Percentiles rank a stretch among this genome's conserved stretches.
These are phyloP conservation scores for Rattus rattus DNA, from an alignment of 2,113 vertebrate genomes.

Conservation along the genomic window DNA sequence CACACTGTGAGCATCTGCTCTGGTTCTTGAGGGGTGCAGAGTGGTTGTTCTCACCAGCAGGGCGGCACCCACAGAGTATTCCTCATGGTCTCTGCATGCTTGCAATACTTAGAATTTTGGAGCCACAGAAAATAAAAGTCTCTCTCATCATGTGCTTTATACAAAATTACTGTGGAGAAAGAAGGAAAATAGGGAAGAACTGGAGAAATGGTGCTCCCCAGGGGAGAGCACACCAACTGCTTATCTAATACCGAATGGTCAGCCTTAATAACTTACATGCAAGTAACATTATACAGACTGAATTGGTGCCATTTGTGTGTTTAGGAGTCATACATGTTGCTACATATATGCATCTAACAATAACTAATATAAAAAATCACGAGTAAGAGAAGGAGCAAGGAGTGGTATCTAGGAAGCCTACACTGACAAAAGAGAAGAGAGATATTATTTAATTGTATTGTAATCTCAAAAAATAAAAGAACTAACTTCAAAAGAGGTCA, in stretches of 20 bases:
- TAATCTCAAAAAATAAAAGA: background rate
- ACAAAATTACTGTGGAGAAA: background rate
- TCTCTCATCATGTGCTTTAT: background rate
- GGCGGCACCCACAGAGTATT: background rate
- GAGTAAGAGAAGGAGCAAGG: background rate
- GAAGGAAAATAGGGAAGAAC: background rate
- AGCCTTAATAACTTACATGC: background rate
- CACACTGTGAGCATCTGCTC: background rate
- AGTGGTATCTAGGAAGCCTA: background rate
- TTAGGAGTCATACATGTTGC: background rate
- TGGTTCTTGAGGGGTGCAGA: background rate
- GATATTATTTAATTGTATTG: background rate
- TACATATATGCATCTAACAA: background rate
- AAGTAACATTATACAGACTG: background rate
- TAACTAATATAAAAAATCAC: background rate
- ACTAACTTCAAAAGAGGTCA: background rate
- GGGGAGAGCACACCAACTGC: background rate
- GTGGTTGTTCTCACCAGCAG: background rate
- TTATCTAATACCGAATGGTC: background rate
- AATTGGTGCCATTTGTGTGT: background rate
- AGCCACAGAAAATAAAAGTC: background rate
- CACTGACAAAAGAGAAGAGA: background rate
- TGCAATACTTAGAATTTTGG: constrained; percentile 21
- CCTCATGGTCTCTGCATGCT: background rate
- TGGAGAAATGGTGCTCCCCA: background rate